These are phyloP conservation scores for Calliphora vicina DNA, from an alignment of 1,140 invertebrate genomes.

Conservation along the genomic window DNA sequence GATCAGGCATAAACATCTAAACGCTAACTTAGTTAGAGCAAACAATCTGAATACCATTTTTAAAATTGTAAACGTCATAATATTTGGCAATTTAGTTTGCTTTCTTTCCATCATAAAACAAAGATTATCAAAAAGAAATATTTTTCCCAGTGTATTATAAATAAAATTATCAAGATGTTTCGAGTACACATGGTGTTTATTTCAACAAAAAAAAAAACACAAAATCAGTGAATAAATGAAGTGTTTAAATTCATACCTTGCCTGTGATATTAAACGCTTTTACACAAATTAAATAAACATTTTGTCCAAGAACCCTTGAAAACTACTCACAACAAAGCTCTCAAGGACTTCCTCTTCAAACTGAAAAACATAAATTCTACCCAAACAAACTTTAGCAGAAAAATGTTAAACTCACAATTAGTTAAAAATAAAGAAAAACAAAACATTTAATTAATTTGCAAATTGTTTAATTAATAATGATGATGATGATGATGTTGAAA, in stretches of 20 bases:
- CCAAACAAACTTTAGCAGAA: background rate
- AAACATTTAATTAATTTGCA: slow-evolving; percentile 1
- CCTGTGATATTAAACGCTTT: slow-evolving; percentile 19
- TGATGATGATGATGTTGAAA: too few species aligned
- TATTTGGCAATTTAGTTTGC: too few species aligned
- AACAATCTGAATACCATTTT: too few species aligned
- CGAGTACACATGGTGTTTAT: background rate
- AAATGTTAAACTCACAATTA: background rate
- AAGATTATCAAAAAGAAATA: too few species aligned
- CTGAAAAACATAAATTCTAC: background rate
- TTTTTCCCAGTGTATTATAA: too few species aligned
- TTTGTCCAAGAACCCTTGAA: background rate
- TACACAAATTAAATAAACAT: slow-evolving; percentile 15
- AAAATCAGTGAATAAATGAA: background rate
- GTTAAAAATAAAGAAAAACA: background rate
- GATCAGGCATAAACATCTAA: too few species aligned
- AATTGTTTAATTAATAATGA: background rate
- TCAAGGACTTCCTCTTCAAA: slow-evolving; percentile 1
- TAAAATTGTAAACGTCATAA: too few species aligned
- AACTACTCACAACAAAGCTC: background rate
- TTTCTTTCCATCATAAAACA: too few species aligned
- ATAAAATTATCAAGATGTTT: background rate
- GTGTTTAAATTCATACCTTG: slow-evolving; percentile 28
- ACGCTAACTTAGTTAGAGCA: too few species aligned
- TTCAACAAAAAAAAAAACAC: background rate